Evolutionary conservation across 64 coral and sea anemone genomes (phyloP).

Genomic region (Actinia tenebrosa): DNA sequence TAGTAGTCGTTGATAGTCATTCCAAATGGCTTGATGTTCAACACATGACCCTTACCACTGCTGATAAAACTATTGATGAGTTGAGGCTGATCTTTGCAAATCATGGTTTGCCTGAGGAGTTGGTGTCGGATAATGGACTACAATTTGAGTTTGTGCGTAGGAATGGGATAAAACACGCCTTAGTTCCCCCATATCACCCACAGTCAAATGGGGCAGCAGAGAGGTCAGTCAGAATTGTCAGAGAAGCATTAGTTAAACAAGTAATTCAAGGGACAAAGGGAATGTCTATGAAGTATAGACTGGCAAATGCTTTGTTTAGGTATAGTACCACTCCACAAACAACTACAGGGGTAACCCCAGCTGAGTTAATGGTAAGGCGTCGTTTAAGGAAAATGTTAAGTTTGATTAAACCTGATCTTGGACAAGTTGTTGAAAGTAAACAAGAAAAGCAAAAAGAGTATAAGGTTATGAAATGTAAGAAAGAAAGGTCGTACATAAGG

Average conservation of each 20-base stretch:
- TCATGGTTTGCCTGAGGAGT: not conserved
- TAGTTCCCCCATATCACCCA: not conserved
- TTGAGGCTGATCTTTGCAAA: constrained; percentile 31
- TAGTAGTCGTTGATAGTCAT: constrained; percentile 40
- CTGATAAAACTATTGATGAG: constrained; percentile 24
- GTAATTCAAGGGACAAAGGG: constrained; percentile 27
- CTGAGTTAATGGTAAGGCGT: constrained; percentile 29
- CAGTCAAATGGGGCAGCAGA: constrained; percentile 46
- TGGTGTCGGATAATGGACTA: no score
- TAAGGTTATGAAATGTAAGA: constrained; percentile 35
- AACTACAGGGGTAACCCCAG: constrained; percentile 28
- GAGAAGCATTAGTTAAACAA: constrained; percentile 25
- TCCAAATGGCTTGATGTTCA: constrained; percentile 50
- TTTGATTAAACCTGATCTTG: constrained; percentile 35
- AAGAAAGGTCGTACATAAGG: constrained; percentile 27
- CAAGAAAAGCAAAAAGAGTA: constrained; percentile 11
- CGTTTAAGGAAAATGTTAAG: constrained; percentile 25
- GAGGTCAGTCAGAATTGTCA: constrained; percentile 29
- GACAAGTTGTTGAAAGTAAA: constrained; percentile 34
- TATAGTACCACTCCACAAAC: constrained; percentile 51
- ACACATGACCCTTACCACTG: constrained; percentile 35
- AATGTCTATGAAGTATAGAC: constrained; percentile 48
- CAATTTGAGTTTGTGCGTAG: no score
- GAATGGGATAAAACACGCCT: no score
- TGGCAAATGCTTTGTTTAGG: constrained; percentile 43